These are phyloP conservation scores for Pedionomus torquatus DNA, from an alignment of 2,113 vertebrate species.

Conservation along the genomic window DNA sequence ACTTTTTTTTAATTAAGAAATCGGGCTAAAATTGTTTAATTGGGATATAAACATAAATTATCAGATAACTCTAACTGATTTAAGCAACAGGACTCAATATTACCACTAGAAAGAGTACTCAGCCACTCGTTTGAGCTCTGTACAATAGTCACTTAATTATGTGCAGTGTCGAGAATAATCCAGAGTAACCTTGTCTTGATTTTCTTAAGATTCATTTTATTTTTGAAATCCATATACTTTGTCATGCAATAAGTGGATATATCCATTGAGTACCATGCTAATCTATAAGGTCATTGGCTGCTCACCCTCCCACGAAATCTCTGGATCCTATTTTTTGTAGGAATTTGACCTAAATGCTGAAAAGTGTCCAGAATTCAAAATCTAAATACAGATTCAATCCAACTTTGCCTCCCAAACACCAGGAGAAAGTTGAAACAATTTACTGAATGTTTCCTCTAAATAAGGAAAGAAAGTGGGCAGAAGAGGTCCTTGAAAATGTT, in stretches of 20 bases:
- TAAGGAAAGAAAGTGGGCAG: neutral
- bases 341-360: neutral
- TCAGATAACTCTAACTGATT: neutral
- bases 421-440: neutral
- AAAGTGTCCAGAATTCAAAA: neutral
- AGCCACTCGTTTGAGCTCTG: neutral
- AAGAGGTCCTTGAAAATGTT: neutral
- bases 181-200: neutral
- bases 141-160: neutral
- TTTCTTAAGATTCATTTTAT: neutral
- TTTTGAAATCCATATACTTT: neutral
- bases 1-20: neutral
- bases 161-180: neutral
- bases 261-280: neutral
- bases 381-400: neutral
- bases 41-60: neutral
- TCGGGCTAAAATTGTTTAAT: neutral
- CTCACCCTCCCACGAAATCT: neutral
- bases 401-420: neutral
- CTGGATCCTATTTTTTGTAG: neutral
- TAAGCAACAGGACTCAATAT: neutral
- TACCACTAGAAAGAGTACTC: neutral
- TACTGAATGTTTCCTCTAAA: neutral
- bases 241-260: neutral
- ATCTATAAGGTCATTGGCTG: accelerated